A percentile compares a stretch with the other conserved stretches of the same genome.
phyloP scores from a whole-genome alignment of 1,140 invertebrate genomes.

The Sinella curviseta region DNA sequence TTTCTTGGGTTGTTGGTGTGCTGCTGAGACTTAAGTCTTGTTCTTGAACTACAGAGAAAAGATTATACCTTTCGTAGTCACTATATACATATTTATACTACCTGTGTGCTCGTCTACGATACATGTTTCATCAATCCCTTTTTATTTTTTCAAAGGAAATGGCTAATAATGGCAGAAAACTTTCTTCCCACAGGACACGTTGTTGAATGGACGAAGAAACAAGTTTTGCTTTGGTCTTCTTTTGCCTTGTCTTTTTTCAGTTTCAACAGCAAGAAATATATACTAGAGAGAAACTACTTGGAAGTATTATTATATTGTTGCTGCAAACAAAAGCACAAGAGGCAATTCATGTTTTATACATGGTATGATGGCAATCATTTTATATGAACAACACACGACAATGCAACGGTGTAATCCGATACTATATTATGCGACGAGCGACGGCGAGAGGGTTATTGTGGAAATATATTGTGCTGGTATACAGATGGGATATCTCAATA shows the following conservation, averaged over 20 bases:
- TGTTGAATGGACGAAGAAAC: not conserved
- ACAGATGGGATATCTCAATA: too few species aligned
- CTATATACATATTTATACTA: too few species aligned
- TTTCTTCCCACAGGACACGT: not conserved
- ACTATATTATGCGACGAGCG: not conserved
- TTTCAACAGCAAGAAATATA: too few species aligned
- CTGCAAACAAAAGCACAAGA: not conserved
- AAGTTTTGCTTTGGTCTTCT: not conserved
- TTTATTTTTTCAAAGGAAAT: not conserved
- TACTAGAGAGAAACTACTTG: not conserved
- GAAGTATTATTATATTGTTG: too few species aligned
- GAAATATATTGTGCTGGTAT: too few species aligned
- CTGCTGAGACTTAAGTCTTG: too few species aligned
- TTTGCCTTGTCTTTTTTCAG: too few species aligned
- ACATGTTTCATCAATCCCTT: not conserved
- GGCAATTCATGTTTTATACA: constrained; percentile 25
- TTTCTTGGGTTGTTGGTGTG: not conserved
- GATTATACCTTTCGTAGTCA: too few species aligned
- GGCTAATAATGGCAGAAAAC: constrained; percentile 15
- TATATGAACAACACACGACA: not conserved
- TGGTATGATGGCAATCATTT: not conserved
- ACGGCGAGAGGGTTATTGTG: not conserved
- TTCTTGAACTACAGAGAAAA: too few species aligned
- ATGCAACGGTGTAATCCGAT: not conserved
- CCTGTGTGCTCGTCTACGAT: too few species aligned